These are phyloP conservation scores for Anomalospiza imberbis DNA, from an alignment of 2,797 vertebrate species.

Conservation along the genomic window DNA sequence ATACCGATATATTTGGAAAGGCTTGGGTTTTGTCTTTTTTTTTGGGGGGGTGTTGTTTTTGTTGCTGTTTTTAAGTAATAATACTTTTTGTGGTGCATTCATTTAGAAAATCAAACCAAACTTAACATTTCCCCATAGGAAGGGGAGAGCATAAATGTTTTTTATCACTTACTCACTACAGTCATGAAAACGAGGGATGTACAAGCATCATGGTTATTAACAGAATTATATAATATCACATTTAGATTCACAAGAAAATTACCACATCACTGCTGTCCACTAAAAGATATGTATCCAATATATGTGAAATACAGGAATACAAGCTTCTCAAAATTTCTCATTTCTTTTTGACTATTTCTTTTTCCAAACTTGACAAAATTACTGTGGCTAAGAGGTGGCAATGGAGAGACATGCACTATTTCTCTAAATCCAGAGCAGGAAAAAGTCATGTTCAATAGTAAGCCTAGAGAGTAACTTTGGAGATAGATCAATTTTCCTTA, in stretches of 20 bases:
- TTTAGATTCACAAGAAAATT: not conserved
- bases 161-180: not conserved
- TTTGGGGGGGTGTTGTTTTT: not conserved
- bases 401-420: not conserved
- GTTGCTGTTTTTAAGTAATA: not conserved
- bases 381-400: not conserved
- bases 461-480: not conserved
- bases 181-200: not conserved
- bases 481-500: not conserved
- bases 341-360: not conserved
- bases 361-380: not conserved
- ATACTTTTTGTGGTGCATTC: not conserved
- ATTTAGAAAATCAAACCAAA: not conserved
- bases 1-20: not conserved
- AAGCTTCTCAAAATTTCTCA: not conserved
- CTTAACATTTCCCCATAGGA: not conserved
- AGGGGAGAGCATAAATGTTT: not conserved
- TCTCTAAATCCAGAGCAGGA: not conserved
- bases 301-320: fast-evolving
- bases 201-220: not conserved
- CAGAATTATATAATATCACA: not conserved
- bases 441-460: not conserved
- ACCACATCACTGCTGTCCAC: not conserved
- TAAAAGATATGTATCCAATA: not conserved
- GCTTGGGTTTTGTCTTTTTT: fast-evolving